Evolutionary conservation across 1,140 invertebrate species (phyloP).

Genomic region (Panulirus ornatus): DNA sequence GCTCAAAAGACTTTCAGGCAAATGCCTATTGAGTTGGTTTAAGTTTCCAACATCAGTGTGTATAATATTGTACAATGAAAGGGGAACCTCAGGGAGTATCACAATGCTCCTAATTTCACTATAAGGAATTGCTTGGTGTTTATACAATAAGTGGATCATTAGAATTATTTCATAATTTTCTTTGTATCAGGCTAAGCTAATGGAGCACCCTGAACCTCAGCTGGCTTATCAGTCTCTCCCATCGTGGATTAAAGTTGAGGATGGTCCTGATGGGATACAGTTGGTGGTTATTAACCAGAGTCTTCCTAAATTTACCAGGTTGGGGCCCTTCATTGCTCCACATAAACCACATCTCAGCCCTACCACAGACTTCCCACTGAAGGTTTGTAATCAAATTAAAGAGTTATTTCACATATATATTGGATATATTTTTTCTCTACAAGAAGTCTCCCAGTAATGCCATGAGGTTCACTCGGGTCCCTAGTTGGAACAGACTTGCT

Average conservation of each 20-base stretch:
- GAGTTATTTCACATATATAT: not conserved
- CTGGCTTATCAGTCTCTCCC: constrained; percentile 43
- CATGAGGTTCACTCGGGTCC: not conserved
- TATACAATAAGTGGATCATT: not conserved
- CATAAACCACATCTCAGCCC: constrained; percentile 19
- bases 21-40: too few species aligned
- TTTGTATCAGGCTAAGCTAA: not conserved
- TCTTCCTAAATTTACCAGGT: constrained; percentile 3
- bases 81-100: too few species aligned
- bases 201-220: constrained; percentile 18
- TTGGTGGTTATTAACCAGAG: not conserved
- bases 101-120: too few species aligned
- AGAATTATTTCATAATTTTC: not conserved
- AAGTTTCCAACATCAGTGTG: too few species aligned
- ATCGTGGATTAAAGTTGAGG: constrained; percentile 35
- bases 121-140: not conserved
- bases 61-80: too few species aligned
- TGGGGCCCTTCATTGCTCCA: constrained; percentile 46
- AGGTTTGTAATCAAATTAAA: not conserved
- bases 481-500: too few species aligned
- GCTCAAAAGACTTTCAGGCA: too few species aligned
- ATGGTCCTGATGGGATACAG: not conserved
- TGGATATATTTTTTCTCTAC: not conserved
- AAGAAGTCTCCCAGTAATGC: not conserved
- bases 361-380: constrained; percentile 24